These are phyloP conservation scores for Cephalotes varians DNA, from an alignment of 2,888 invertebrate genomes.

Conservation along the genomic window DNA sequence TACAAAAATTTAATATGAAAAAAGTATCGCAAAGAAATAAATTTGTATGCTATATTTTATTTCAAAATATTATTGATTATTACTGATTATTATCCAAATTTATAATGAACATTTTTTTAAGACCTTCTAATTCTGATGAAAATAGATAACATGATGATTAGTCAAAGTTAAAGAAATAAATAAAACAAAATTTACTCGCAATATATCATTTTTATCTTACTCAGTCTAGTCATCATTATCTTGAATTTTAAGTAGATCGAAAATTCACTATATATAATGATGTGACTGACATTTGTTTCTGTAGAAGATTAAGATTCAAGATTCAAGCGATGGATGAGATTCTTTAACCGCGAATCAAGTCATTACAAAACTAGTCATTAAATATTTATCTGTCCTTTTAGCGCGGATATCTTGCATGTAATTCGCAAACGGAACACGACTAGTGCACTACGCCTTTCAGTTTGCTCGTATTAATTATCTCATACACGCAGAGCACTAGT, in stretches of 20 bases:
- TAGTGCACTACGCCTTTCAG: constrained; percentile 67
- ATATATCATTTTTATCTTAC: background rate
- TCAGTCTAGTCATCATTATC: background rate
- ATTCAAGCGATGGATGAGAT: constrained; percentile 49
- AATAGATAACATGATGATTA: background rate
- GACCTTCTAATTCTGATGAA: background rate
- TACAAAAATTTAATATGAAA: background rate
- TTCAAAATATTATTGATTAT: background rate
- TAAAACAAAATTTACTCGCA: background rate
- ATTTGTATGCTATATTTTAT: background rate
- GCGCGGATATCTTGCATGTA: constrained; percentile 68
- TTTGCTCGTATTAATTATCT: constrained; percentile 77
- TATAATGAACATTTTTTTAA: background rate
- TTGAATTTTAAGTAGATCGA: constrained; percentile 17
- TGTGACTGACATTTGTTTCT: constrained; percentile 58
- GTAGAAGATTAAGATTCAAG: constrained; percentile 51
- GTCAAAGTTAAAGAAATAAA: background rate
- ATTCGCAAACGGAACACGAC: constrained; percentile 71
- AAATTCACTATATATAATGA: constrained; percentile 40
- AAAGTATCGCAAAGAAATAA: background rate
- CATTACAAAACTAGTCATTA: constrained; percentile 73
- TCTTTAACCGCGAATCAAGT: constrained; percentile 69
- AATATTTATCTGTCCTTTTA: constrained; percentile 76
- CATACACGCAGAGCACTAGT: constrained; percentile 70
- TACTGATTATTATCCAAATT: background rate